Evolutionary conservation across 2,113 vertebrate genomes (phyloP).

Genomic region (Aspiorhynchus laticeps): DNA sequence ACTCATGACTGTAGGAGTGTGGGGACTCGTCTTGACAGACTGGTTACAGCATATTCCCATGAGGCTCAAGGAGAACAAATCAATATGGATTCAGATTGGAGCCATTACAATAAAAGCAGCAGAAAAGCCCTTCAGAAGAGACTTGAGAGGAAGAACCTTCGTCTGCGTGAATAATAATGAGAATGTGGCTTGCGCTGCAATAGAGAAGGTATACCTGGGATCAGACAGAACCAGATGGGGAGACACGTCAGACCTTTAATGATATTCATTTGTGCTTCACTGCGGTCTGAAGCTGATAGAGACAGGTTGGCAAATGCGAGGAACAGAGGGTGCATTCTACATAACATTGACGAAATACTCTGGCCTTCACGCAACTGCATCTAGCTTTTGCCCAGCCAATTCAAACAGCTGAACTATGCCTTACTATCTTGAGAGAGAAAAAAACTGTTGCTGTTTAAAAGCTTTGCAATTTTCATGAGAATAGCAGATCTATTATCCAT

Average conservation of each 20-base stretch:
- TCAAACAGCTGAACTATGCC: neutral
- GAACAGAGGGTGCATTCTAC: neutral
- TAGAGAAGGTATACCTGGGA: slow-evolving; percentile 39
- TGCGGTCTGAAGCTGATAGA: slow-evolving; percentile 33
- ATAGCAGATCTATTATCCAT: neutral
- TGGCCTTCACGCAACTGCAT: neutral
- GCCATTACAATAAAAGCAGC: neutral
- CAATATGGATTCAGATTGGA: slow-evolving; percentile 31
- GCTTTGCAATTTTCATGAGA: neutral
- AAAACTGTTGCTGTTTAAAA: neutral
- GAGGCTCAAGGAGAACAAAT: slow-evolving; percentile 35
- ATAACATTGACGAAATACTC: neutral
- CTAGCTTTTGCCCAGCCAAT: neutral
- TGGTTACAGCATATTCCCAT: slow-evolving; percentile 20
- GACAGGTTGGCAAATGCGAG: neutral
- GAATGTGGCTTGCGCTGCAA: slow-evolving; percentile 3
- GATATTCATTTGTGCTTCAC: slow-evolving; percentile 45
- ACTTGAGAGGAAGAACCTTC: neutral
- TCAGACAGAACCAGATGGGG: slow-evolving; percentile 40
- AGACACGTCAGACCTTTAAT: slow-evolving; percentile 43
- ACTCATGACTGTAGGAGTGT: slow-evolving; percentile 26
- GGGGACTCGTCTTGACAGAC: slow-evolving; percentile 27
- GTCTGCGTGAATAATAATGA: slow-evolving; percentile 46
- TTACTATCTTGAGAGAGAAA: neutral
- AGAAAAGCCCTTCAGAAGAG: neutral